Conservation (phyloP, 53 echinoderm and acorn worm species). For the Astropecten irregularis region DNA sequence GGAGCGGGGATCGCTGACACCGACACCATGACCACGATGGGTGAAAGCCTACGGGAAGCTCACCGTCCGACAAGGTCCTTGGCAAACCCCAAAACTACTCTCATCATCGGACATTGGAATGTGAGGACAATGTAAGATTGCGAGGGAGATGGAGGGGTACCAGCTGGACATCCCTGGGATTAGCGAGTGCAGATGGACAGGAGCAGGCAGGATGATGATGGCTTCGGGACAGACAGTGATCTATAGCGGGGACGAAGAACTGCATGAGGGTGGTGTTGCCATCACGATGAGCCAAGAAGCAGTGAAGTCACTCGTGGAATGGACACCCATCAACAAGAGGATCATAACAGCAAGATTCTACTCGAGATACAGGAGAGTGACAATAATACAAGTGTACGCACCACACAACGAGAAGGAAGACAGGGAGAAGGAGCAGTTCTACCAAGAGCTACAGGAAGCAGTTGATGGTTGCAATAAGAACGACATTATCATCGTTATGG, state of each 20-base stretch:
- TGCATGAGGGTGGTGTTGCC: slow-evolving; percentile 34
- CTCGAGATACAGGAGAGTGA: slow-evolving; percentile 15
- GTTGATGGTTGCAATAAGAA: slow-evolving; percentile 26
- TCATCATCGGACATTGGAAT: slow-evolving; percentile 48
- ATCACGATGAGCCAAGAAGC: not conserved
- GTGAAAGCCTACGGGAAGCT: slow-evolving; percentile 52
- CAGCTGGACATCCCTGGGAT: slow-evolving; percentile 27
- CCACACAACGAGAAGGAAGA: slow-evolving; percentile 50
- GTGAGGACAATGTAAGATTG: slow-evolving; percentile 19
- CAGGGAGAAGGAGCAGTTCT: slow-evolving; percentile 45
- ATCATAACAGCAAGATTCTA: slow-evolving; percentile 38
- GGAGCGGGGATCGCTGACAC: not conserved
- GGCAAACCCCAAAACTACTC: not conserved
- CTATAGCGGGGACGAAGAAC: not conserved
- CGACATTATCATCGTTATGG: slow-evolving; percentile 54
- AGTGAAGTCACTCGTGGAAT: slow-evolving; percentile 17
- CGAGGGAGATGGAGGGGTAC: slow-evolving; percentile 24
- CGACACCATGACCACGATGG: slow-evolving; percentile 15
- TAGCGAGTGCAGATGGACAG: slow-evolving; percentile 22
- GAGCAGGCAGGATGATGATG: slow-evolving; percentile 1
- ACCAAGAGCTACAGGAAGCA: slow-evolving; percentile 36
- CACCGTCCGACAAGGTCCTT: not conserved
- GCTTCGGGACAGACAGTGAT: slow-evolving; percentile 7
- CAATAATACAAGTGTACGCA: slow-evolving; percentile 52
- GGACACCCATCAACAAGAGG: slow-evolving; percentile 41